Conservation (phyloP, 2,888 invertebrate species). For the Boloria euphrosyne region DNA sequence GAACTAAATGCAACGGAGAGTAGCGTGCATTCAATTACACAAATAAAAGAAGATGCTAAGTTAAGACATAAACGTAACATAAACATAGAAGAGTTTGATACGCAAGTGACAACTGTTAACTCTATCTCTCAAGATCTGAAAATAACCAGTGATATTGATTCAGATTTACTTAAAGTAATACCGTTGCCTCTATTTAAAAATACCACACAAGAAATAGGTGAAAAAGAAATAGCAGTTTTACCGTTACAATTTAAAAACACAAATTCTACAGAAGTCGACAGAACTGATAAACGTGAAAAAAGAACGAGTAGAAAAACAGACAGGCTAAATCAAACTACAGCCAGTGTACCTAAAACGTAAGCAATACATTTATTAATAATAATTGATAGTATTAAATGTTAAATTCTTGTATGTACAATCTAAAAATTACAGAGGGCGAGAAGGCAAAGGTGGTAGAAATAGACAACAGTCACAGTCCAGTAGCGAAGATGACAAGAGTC, state of each 20-base stretch:
- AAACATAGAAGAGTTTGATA: conserved; percentile 56
- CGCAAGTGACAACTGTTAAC: conserved; percentile 54
- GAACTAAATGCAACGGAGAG: conserved; percentile 59
- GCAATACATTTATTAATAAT: conserved; percentile 38
- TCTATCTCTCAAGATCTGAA: conserved; percentile 48
- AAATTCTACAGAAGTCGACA: conserved; percentile 66
- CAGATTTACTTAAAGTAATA: conserved; percentile 64
- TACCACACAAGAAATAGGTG: conserved; percentile 41
- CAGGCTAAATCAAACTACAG: conserved; percentile 76
- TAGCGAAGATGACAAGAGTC: conserved; percentile 49
- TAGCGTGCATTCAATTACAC: conserved; percentile 49
- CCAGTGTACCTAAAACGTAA: conserved; percentile 77
- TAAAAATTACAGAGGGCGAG: conserved; percentile 62
- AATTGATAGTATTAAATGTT: not conserved
- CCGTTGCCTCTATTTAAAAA: conserved; percentile 53
- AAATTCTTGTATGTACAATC: not conserved
- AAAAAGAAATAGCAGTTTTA: conserved; percentile 62
- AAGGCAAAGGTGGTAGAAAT: conserved; percentile 70
- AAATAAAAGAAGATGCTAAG: conserved; percentile 45
- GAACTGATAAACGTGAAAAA: conserved; percentile 71
- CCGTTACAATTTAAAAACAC: conserved; percentile 66
- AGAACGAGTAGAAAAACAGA: conserved; percentile 79
- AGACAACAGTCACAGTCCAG: conserved; percentile 53
- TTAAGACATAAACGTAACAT: conserved; percentile 60
- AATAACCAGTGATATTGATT: conserved; percentile 54